Percentiles rank a stretch among this genome's conserved stretches.
Conservation (phyloP, 1,140 invertebrate species). For the Neuroterus valhalla region DNA sequence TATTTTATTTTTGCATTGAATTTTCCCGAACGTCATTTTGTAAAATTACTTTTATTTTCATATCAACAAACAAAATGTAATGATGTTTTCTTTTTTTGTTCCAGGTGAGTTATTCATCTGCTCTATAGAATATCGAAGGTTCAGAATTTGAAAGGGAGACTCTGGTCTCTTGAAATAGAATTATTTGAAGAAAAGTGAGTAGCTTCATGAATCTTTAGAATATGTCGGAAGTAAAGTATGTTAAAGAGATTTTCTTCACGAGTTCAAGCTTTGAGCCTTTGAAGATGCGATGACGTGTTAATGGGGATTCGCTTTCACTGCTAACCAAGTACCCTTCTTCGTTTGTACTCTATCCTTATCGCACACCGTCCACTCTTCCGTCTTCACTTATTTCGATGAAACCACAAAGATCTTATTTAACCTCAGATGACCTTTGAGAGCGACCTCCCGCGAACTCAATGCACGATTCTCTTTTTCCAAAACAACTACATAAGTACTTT, state of each 20-base stretch:
- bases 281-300: slow-evolving; percentile 7
- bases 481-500: neutral
- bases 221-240: too few species aligned
- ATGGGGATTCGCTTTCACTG: slow-evolving; percentile 3
- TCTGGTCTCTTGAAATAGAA: too few species aligned
- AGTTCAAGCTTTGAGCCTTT: neutral
- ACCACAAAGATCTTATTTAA: slow-evolving; percentile 20
- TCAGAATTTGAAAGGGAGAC: too few species aligned
- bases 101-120: slow-evolving; percentile 5
- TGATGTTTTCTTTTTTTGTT: neutral
- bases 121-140: too few species aligned
- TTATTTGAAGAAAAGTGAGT: too few species aligned
- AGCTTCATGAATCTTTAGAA: too few species aligned
- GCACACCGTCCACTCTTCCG: slow-evolving; percentile 10
- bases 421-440: slow-evolving; percentile 6
- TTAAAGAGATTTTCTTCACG: slow-evolving; percentile 1
- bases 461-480: slow-evolving; percentile 28
- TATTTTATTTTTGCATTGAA: too few species aligned
- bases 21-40: too few species aligned
- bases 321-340: neutral
- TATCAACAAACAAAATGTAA: neutral
- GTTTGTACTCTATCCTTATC: slow-evolving; percentile 12
- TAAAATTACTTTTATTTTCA: neutral
- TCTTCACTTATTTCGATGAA: slow-evolving; percentile 18
- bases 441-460: slow-evolving; percentile 11